phyloP scores from a whole-genome alignment of 2,797 vertebrate genomes.

The Xenentodon cancila region DNA sequence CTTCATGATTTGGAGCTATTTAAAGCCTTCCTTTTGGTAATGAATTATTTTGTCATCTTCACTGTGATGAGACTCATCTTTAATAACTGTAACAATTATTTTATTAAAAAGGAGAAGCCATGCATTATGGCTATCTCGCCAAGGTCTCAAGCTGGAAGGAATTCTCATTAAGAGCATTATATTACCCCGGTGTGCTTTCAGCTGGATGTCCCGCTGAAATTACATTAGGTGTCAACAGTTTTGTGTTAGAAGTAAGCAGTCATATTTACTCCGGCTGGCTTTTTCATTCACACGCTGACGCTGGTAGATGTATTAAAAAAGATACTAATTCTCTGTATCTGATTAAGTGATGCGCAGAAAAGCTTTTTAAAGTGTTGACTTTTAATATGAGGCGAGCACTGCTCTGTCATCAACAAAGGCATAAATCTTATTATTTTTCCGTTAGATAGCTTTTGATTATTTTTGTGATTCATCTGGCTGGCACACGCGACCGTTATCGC shows the following conservation, averaged over 20 bases:
- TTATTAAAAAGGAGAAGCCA: slow-evolving; percentile 83
- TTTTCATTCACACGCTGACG: slow-evolving; percentile 76
- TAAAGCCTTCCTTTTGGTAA: slow-evolving; percentile 84
- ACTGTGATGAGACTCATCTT: slow-evolving; percentile 87
- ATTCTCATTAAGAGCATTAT: slow-evolving; percentile 86
- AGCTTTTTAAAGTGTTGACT: slow-evolving; percentile 72
- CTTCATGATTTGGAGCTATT: slow-evolving; percentile 85
- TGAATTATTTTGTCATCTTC: slow-evolving; percentile 87
- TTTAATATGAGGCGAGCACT: slow-evolving; percentile 74
- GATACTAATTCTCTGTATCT: slow-evolving; percentile 76
- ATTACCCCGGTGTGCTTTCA: slow-evolving; percentile 83
- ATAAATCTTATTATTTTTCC: slow-evolving; percentile 60
- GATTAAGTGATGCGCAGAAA: slow-evolving; percentile 76
- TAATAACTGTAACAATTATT: slow-evolving; percentile 88
- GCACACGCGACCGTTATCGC: slow-evolving; percentile 22
- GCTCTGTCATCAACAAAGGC: slow-evolving; percentile 48
- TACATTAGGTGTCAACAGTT: slow-evolving; percentile 86
- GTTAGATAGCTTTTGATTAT: slow-evolving; percentile 48
- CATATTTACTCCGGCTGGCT: slow-evolving; percentile 79
- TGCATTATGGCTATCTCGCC: slow-evolving; percentile 81
- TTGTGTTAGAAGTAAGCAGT: slow-evolving; percentile 81
- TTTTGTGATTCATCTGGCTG: slow-evolving; percentile 49
- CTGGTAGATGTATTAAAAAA: slow-evolving; percentile 81
- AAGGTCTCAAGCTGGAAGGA: slow-evolving; percentile 79
- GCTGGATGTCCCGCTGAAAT: slow-evolving; percentile 79